Conservation (phyloP, 2,113 vertebrate genomes). For the Hirundichthys speculiger region DNA sequence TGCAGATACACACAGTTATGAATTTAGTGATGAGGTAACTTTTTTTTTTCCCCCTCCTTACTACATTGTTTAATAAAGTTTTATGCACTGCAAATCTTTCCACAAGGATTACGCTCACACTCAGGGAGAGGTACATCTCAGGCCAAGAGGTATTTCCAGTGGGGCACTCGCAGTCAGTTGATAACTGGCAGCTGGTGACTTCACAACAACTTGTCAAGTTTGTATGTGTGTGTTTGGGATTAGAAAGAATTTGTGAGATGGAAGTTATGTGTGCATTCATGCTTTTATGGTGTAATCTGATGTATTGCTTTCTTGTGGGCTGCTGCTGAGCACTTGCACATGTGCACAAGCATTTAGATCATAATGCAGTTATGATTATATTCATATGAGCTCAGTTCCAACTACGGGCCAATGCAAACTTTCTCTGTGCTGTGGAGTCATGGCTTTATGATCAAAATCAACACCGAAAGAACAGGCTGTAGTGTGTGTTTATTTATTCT, state of each 20-base stretch:
- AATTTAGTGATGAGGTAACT: neutral
- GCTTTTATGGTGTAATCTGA: slow-evolving; percentile 26
- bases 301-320: slow-evolving; percentile 39
- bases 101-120: neutral
- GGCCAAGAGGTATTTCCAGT: slow-evolving; percentile 34
- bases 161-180: slow-evolving; percentile 50
- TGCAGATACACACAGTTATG: neutral
- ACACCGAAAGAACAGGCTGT: no score
- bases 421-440: neutral
- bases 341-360: slow-evolving; percentile 18
- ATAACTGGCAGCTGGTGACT: slow-evolving; percentile 66
- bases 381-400: slow-evolving; percentile 45
- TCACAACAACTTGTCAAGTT: slow-evolving; percentile 69
- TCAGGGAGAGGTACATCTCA: slow-evolving; percentile 23
- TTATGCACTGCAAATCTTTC: neutral
- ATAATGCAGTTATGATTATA: slow-evolving; percentile 46
- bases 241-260: slow-evolving; percentile 1
- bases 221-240: slow-evolving; percentile 7
- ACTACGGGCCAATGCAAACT: slow-evolving; percentile 37
- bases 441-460: no score
- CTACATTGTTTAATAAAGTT: slow-evolving; percentile 9
- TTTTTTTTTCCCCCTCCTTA: neutral
- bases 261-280: slow-evolving; percentile 8
- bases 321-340: slow-evolving; percentile 51
- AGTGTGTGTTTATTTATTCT: no score